Percentiles rank a stretch among this genome's conserved stretches.
These are phyloP conservation scores for Papilio machaon DNA, from an alignment of 1,140 invertebrate species.

Conservation along the genomic window DNA sequence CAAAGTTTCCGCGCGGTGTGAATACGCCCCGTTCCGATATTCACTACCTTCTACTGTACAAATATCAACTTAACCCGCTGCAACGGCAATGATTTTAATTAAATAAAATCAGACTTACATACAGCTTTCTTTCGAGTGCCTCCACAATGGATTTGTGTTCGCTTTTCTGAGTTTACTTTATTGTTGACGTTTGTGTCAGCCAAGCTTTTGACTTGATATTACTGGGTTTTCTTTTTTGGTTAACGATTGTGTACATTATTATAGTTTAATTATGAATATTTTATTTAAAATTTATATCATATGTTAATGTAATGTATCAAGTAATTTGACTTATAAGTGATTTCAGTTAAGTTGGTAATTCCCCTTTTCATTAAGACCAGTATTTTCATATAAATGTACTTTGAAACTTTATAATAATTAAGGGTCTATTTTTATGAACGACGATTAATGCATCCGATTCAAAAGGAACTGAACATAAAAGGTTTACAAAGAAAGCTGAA, in stretches of 20 bases:
- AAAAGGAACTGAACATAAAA: background rate
- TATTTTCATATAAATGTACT: too few species aligned
- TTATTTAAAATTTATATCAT: too few species aligned
- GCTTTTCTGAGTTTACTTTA: conserved; percentile 7
- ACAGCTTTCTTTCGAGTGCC: conserved; percentile 13
- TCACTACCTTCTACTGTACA: conserved; percentile 66
- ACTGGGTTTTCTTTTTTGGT: background rate
- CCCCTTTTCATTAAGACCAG: too few species aligned
- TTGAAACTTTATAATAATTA: too few species aligned
- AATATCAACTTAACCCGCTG: conserved; percentile 54
- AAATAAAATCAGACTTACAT: conserved; percentile 31
- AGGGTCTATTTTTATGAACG: too few species aligned
- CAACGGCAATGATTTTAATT: conserved; percentile 29
- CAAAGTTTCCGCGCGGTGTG: conserved; percentile 67
- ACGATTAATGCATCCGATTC: too few species aligned
- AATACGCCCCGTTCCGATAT: conserved; percentile 64
- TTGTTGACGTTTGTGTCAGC: conserved; percentile 7
- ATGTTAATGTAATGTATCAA: too few species aligned
- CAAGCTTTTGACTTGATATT: background rate
- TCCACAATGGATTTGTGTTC: conserved; percentile 17
- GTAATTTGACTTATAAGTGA: too few species aligned
- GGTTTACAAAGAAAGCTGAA: background rate
- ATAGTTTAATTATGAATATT: too few species aligned
- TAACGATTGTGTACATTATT: background rate
- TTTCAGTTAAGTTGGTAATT: too few species aligned